Evolutionary conservation across 2,888 invertebrate species (phyloP), one percentile per base, ranked within the genome.

Genomic region (Lithodes maja): DNA sequence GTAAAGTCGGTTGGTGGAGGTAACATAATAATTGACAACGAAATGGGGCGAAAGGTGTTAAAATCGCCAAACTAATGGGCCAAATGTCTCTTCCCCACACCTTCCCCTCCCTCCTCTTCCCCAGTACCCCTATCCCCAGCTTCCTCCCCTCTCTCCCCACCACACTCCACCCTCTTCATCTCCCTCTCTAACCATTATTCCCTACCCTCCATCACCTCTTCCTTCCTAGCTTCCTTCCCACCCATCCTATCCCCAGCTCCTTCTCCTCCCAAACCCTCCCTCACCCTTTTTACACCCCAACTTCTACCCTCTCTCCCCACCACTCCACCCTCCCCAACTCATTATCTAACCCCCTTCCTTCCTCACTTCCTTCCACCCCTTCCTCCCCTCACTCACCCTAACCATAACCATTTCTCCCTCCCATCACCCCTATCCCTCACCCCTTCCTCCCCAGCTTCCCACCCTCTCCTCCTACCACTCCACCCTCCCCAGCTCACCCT

Each of bases 251-350:
- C n/a, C 53, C n/a, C 53, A 1, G 3, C 15, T 33, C 78, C 52
- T 12, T 9, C 52, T 3, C 9, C 12, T 12, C n/a, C 75, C 33
- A 2, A 2, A 2, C 33, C 52, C 52, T 12, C 52, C 53, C 78
- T 54, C 53, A 9, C 75, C 12, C 12, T 2, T 12, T 33, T 9
- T 1, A 9, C 12, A 71, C 7, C 15, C 15, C 71, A n/a, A n/a
- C n/a, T 71, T n/a, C 71, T n/a, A n/a, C 71, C n/a, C n/a, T n/a
- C 71, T n/a, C 71, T n/a, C n/a, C 71, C 71, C 71, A 12, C 52
- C 17, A 2, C 12, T 50, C 3, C 52, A 12, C 12, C 82, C 5
- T 49, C 33, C 12, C 69, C 69, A 17, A 12, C 69, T 50, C 12
- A 5, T 61, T 12, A 0, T n/a, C 71, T n/a, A 9, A 15, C n/a